These are phyloP conservation scores for Pogona vitticeps DNA, from an alignment of 2,113 vertebrate genomes.

Conservation along the genomic window DNA sequence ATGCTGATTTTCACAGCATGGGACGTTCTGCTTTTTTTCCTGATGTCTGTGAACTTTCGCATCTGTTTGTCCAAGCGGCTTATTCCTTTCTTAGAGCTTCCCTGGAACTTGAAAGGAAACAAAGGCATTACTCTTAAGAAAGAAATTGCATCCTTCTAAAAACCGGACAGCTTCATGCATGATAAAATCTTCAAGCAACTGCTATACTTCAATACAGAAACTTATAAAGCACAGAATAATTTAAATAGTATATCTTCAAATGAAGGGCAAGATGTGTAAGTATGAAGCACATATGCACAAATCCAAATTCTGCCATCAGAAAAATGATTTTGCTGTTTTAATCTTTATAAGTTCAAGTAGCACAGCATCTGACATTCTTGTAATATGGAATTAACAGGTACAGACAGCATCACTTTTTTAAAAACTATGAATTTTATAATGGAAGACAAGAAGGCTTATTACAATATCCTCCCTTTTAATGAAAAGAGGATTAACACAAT, in stretches of 20 bases:
- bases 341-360: background rate
- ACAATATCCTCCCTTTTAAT: background rate
- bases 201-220: constrained; percentile 24
- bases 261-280: accelerated
- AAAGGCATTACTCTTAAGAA: constrained; percentile 54
- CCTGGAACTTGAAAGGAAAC: constrained; percentile 82
- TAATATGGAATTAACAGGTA: accelerated
- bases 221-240: constrained; percentile 16
- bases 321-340: background rate
- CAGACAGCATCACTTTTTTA: background rate
- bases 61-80: constrained; percentile 98
- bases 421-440: background rate
- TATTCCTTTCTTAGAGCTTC: constrained; percentile 91
- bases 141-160: constrained; percentile 47
- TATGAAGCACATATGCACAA: background rate
- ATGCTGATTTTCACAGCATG: constrained; percentile 99
- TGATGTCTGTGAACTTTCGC: constrained; percentile 94
- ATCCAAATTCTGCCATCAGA: background rate
- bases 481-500: background rate
- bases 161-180: background rate
- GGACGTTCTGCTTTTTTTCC: constrained; percentile 90
- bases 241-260: constrained; percentile 10
- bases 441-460: accelerated
- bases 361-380: background rate
- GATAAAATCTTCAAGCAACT: constrained; percentile 15